Conservation (phyloP, 2,113 vertebrate genomes). For the Argyrosomus japonicus region DNA sequence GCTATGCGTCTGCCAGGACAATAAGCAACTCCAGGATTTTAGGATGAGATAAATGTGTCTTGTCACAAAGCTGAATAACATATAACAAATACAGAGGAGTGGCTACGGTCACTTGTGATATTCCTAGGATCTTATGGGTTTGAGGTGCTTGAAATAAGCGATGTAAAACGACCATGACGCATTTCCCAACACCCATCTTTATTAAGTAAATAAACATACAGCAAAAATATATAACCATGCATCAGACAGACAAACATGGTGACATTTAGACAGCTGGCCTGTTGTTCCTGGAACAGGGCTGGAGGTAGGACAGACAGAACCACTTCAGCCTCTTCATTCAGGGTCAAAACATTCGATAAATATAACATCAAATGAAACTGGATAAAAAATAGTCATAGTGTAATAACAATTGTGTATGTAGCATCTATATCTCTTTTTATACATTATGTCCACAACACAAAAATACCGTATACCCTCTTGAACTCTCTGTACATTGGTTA, state of each 20-base stretch:
- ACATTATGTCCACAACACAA: slow-evolving; percentile 62
- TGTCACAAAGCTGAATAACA: neutral
- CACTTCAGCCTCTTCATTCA: slow-evolving; percentile 64
- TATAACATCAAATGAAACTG: slow-evolving; percentile 71
- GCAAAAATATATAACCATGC: slow-evolving; percentile 83
- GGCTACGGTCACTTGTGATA: neutral
- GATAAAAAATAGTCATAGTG: slow-evolving; percentile 66
- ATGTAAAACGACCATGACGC: neutral
- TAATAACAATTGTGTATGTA: slow-evolving; percentile 41
- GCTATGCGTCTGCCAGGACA: neutral
- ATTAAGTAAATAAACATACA: slow-evolving; percentile 84
- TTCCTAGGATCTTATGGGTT: neutral
- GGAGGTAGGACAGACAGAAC: slow-evolving; percentile 82
- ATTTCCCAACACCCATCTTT: slow-evolving; percentile 76
- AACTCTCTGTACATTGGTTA: slow-evolving; percentile 37
- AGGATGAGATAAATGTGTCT: too few species aligned
- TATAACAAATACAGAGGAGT: neutral
- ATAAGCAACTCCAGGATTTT: neutral
- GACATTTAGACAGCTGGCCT: slow-evolving; percentile 73
- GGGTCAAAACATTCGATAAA: slow-evolving; percentile 68
- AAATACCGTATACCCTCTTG: slow-evolving; percentile 45
- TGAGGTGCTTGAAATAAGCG: neutral
- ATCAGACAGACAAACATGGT: slow-evolving; percentile 75
- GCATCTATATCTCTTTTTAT: slow-evolving; percentile 49
- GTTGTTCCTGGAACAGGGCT: slow-evolving; percentile 67